Conservation (phyloP, 2,797 vertebrate species). For the Eidolon dupreanum region DNA sequence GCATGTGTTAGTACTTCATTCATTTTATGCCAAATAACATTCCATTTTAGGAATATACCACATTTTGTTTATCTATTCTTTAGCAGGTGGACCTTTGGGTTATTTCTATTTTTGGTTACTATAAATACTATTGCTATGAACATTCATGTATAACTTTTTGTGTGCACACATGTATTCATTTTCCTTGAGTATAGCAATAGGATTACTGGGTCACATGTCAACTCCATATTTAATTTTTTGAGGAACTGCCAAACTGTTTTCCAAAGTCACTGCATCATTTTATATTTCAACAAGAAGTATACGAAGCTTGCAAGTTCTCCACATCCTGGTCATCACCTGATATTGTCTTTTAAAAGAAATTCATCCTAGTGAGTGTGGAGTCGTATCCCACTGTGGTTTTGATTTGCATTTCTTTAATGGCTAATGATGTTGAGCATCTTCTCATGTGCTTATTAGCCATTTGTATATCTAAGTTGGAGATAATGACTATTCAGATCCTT, state of each 20-base stretch:
- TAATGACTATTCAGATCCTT: background rate
- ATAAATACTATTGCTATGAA: background rate
- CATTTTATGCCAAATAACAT: slow-evolving; percentile 19
- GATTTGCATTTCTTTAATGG: background rate
- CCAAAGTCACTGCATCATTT: background rate
- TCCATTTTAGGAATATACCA: background rate
- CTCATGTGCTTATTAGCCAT: background rate
- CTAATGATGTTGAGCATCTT: background rate
- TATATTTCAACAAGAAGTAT: background rate
- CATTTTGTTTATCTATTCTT: background rate
- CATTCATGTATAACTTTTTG: background rate
- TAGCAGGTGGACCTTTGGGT: background rate
- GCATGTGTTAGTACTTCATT: background rate
- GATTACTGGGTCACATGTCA: background rate
- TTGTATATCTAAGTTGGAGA: background rate
- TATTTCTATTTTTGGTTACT: background rate
- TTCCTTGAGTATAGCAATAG: background rate
- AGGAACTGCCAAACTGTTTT: background rate
- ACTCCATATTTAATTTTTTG: background rate
- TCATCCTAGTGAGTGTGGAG: background rate
- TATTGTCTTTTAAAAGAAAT: background rate
- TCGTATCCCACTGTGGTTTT: background rate
- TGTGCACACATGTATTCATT: background rate
- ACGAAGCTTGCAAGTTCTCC: background rate
- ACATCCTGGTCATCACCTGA: background rate